Conservation (phyloP, 2,888 invertebrate species). For the Chloromyia formosa region DNA sequence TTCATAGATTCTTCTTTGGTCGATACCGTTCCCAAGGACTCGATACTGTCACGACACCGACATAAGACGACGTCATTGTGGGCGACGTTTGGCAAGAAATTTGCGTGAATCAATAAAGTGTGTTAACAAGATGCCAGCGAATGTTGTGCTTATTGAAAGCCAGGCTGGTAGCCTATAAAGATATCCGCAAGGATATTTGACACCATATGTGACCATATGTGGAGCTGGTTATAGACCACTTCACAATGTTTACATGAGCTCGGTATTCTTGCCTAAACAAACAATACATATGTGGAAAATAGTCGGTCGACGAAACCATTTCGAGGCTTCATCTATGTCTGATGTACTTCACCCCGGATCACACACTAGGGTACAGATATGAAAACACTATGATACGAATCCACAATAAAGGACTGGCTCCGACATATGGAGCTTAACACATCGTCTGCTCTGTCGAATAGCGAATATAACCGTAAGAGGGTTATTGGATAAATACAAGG, state of each 20-base stretch:
- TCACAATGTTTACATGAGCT: constrained; percentile 17
- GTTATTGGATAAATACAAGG: constrained; percentile 23
- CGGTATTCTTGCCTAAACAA: constrained; percentile 18
- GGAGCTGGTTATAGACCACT: constrained; percentile 19
- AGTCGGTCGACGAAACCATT: background rate
- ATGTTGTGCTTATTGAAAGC: background rate
- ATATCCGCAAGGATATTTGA: constrained; percentile 32
- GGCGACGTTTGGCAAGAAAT: background rate
- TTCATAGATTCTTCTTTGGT: background rate
- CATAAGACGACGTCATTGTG: too few relatives aligned
- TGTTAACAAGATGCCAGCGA: constrained; percentile 30
- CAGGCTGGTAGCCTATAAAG: constrained; percentile 15
- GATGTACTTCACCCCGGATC: background rate
- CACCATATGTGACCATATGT: constrained; percentile 33
- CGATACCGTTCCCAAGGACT: background rate
- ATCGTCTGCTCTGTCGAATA: background rate
- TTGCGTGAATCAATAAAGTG: constrained; percentile 37
- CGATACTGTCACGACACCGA: too few relatives aligned
- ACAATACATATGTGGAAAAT: background rate
- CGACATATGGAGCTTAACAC: background rate
- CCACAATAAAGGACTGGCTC: too few relatives aligned
- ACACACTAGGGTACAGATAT: background rate
- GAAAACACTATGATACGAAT: too few relatives aligned
- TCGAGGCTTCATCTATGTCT: background rate
- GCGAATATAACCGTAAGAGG: constrained; percentile 10